Base-by-base conservation (phyloP, 2,113 vertebrate species). In the Aegithalos caudatus region DNA sequence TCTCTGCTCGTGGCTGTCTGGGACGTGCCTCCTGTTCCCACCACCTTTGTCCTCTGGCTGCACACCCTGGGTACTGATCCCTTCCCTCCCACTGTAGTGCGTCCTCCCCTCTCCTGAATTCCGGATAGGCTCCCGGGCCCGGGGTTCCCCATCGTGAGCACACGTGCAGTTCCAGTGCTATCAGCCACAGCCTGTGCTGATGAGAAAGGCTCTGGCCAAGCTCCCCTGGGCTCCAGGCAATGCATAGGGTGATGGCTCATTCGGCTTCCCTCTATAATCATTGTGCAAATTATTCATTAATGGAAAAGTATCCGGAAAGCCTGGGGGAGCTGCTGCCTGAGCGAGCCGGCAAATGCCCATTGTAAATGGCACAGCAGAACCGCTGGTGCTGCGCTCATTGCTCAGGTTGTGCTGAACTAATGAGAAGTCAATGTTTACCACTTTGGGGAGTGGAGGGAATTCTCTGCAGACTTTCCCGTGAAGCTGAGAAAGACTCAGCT, bases 81-180 rank as follows among this genome's bases (percentile, higher is more conserved):
- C 58, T 74, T 35, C 61, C 31, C 48, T 69, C n/a, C 62, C 2
- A 0, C 29, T 3, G 1, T 0, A 3, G 22, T 2, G 5, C 29
- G 16, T 27, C 62, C 35, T 50, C 17, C 28, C 22, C 33, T 35
- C 29, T 53, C 37, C 56, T 0, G 9, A 11, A 15, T 58, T 27
- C 48, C 0, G 1, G 35, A 2, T 15, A 1, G 37, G 9, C 58
- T 91, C 42, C 35, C 0, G 0, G 19, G 14, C 11, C 1, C 0
- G 40, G 35, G 38, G 7, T 22, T 86, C 61, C 56, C 74, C n/a
- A 0, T 2, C 2, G 28, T 3, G 7, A n/a, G 81, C 25, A 10
- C 12, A 1, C 0, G 1, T 0, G 17, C 1, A 0, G 57, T 67
- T 47, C 47, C 2, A 8, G 57, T 2, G 1, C 53, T 21, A 2